A percentile compares a stretch with the other conserved stretches of the same genome.
phyloP scores from a whole-genome alignment of 1,140 invertebrate species.

The Eufriesea mexicana region DNA sequence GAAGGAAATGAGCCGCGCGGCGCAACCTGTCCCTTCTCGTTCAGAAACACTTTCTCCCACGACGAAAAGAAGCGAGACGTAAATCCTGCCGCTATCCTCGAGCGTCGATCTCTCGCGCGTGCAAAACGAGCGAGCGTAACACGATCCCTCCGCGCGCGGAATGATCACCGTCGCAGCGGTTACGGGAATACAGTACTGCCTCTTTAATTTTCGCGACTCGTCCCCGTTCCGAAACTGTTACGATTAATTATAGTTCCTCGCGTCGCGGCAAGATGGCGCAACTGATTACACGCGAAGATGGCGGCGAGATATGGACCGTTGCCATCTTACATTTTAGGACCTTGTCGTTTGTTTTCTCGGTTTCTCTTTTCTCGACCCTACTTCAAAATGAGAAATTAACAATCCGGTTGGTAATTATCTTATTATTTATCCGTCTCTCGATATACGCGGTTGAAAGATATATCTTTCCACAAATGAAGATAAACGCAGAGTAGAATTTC shows the following conservation, averaged over 20 bases:
- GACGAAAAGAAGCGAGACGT: slow-evolving; percentile 16
- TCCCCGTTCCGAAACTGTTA: no score
- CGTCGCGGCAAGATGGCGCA: neutral
- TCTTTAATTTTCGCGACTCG: neutral
- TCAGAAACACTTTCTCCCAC: slow-evolving; percentile 33
- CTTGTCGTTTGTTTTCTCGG: no score
- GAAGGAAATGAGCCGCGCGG: neutral
- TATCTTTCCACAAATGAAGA: no score
- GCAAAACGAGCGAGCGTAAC: slow-evolving; percentile 12
- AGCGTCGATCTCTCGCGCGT: slow-evolving; percentile 14
- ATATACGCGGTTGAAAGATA: no score
- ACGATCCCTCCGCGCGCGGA: slow-evolving; percentile 1
- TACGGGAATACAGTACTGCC: neutral
- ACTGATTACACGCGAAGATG: no score
- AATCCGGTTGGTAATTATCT: no score
- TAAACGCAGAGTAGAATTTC: no score
- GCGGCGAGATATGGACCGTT: no score
- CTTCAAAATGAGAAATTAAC: no score
- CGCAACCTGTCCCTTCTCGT: slow-evolving; percentile 5
- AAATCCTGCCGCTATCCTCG: slow-evolving; percentile 27
- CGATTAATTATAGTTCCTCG: neutral
- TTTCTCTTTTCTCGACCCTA: no score
- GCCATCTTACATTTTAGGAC: no score
- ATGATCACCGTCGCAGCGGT: neutral
- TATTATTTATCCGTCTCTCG: no score